These are phyloP conservation scores for Tupaia chinensis DNA, from an alignment of 2,113 vertebrate species.

Conservation along the genomic window DNA sequence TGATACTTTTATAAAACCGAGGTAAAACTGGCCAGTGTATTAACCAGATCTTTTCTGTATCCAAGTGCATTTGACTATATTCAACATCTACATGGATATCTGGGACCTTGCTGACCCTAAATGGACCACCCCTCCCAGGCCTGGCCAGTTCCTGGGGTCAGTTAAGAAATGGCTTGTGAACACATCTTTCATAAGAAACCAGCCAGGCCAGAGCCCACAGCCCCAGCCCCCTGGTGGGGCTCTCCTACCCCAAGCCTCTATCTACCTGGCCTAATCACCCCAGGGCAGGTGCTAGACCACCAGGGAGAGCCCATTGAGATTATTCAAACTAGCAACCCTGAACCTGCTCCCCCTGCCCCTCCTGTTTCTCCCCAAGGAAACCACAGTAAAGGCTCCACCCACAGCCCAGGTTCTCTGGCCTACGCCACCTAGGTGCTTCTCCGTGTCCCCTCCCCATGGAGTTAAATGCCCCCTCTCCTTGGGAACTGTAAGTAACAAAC, in stretches of 20 bases:
- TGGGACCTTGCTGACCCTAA: neutral
- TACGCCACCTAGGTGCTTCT: neutral
- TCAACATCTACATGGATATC: no score
- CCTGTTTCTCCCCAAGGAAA: neutral
- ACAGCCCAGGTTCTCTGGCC: neutral
- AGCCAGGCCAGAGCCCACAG: no score
- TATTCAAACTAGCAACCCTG: neutral
- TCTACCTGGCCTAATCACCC: neutral
- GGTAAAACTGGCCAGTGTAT: neutral
- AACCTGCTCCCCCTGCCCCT: neutral
- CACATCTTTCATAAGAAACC: neutral
- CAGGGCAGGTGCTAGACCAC: neutral
- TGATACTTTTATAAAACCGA: neutral
- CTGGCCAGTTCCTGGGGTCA: neutral
- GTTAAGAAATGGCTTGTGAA: neutral
- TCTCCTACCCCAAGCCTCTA: neutral
- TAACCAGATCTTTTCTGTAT: neutral
- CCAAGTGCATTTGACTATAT: neutral
- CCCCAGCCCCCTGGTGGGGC: neutral
- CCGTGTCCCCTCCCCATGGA: neutral
- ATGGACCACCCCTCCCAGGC: neutral
- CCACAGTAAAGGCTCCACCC: neutral
- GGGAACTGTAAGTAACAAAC: neutral
- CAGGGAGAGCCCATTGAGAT: neutral
- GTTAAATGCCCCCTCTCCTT: neutral